Percentiles rank a stretch among this genome's conserved stretches.
phyloP scores from a whole-genome alignment of 2,888 invertebrate species.

The Epinotia nisella region DNA sequence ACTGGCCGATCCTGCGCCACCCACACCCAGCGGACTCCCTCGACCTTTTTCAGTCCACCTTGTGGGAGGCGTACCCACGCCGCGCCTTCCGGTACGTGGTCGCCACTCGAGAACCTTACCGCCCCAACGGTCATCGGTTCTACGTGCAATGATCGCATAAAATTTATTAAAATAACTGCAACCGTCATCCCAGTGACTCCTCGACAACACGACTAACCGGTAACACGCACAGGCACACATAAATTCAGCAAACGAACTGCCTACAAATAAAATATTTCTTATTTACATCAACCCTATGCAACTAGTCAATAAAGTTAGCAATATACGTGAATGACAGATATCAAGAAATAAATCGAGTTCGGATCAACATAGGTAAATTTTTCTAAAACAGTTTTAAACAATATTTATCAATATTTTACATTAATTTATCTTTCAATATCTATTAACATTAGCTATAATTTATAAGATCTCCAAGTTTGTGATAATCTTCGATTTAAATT shows the following conservation, averaged over 20 bases:
- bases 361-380: slow-evolving; percentile 83
- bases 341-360: slow-evolving; percentile 75
- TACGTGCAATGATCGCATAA: too few species aligned
- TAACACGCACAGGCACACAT: slow-evolving; percentile 73
- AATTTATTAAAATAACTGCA: slow-evolving; percentile 12
- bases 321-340: slow-evolving; percentile 71
- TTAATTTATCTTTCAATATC: slow-evolving; percentile 76
- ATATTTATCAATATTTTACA: slow-evolving; percentile 78
- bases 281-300: slow-evolving; percentile 78
- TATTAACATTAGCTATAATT: slow-evolving; percentile 84
- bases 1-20: too few species aligned
- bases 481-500: slow-evolving; percentile 79
- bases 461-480: slow-evolving; percentile 81
- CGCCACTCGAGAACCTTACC: too few species aligned
- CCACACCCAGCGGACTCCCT: too few species aligned
- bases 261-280: slow-evolving; percentile 73
- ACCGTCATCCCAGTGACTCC: slow-evolving; percentile 43
- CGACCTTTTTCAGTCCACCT: too few species aligned
- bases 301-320: slow-evolving; percentile 74
- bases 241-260: slow-evolving; percentile 72
- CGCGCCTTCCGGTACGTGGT: too few species aligned
- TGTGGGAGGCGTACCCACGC: too few species aligned
- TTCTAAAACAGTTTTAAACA: slow-evolving; percentile 83
- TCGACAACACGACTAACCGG: slow-evolving; percentile 60
- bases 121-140: too few species aligned